A percentile compares a stretch with the other conserved stretches of the same genome.
phyloP scores from a whole-genome alignment of 2,888 invertebrate species.

The Schizaphis graminum region DNA sequence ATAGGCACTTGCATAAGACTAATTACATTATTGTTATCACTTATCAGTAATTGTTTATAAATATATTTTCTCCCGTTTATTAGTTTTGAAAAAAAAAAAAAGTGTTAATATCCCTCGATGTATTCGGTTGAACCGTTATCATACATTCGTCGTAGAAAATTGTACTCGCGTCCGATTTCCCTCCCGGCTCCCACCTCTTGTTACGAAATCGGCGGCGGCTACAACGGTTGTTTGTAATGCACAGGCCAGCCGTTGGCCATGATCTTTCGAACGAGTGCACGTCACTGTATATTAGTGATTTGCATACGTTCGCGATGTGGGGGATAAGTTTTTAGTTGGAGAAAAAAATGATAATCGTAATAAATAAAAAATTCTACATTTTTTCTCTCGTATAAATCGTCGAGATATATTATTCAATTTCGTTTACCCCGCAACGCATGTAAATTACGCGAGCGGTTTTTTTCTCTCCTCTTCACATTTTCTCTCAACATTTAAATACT shows the following conservation, averaged over 20 bases:
- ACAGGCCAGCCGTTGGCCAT: constrained; percentile 38
- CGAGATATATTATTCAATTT: constrained; percentile 10
- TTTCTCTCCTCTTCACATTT: background rate
- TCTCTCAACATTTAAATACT: background rate
- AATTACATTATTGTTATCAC: background rate
- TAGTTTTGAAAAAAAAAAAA: background rate
- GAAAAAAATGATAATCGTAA: constrained; percentile 17
- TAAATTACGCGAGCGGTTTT: constrained; percentile 22
- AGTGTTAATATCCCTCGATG: background rate
- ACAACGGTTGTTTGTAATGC: constrained; percentile 26
- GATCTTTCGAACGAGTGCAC: constrained; percentile 41
- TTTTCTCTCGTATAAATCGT: background rate
- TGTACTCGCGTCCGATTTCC: background rate
- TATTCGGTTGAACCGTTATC: background rate
- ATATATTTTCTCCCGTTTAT: background rate
- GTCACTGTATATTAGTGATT: background rate
- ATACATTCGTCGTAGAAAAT: background rate
- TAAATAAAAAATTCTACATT: constrained; percentile 31
- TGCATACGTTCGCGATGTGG: constrained; percentile 22
- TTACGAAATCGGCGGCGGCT: constrained; percentile 29
- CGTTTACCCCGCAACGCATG: constrained; percentile 21
- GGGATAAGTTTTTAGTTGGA: constrained; percentile 35
- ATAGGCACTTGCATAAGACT: background rate
- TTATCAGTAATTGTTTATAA: background rate
- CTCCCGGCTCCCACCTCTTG: background rate